Base-by-base conservation (phyloP, 2,797 vertebrate genomes). In the Helicolenus hilgendorfi region DNA sequence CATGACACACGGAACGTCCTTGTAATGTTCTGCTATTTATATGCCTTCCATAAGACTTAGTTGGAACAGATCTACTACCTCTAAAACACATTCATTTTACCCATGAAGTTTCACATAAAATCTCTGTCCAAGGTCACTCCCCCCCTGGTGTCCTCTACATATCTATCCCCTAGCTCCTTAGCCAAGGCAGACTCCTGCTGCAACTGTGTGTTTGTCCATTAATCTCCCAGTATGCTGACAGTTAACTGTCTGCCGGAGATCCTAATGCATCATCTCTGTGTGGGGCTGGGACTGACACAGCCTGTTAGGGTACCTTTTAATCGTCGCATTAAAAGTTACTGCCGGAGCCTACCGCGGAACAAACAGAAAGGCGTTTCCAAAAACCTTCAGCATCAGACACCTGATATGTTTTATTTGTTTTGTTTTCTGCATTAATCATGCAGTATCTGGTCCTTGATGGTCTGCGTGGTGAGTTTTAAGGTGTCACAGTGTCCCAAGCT, bases 181-280 rank as follows among this genome's bases (percentile, higher is more conserved):
- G 31, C 73, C 49, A 69, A 20, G 31, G 15, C 55, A 35, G 63
- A 8, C 35, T 77, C 82, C 74, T 64, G 77, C 77, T 85, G 86
- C 64, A 85, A 36, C 36, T 79, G 45, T 82, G 69, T 89, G 79
- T 93, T 85, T 90, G 82, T 77, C 81, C 86, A 94, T 91, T 93
- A 72, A 94, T 94, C 93, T 92, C 81, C 41, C 86, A 77, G 83
- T 91, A 72, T 75, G 81, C 81, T 91, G 91, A 89, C 85, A 86
- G 93, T 77, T 83, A 84, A 83, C 83, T 87, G 87, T 85, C 85
- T 88, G 79, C 83, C 83, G 83, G 78, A 93, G 87, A 95, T 94
- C 86, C 86, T 89, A 93, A 96, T 95, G 89, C 93, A 93, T 95
- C 85, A 90, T 93, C 91, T 84, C 91, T 82, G 85, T 89, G 88